Base-by-base conservation (phyloP, 2,113 vertebrate genomes). In the Tetraodon nigroviridis region DNA sequence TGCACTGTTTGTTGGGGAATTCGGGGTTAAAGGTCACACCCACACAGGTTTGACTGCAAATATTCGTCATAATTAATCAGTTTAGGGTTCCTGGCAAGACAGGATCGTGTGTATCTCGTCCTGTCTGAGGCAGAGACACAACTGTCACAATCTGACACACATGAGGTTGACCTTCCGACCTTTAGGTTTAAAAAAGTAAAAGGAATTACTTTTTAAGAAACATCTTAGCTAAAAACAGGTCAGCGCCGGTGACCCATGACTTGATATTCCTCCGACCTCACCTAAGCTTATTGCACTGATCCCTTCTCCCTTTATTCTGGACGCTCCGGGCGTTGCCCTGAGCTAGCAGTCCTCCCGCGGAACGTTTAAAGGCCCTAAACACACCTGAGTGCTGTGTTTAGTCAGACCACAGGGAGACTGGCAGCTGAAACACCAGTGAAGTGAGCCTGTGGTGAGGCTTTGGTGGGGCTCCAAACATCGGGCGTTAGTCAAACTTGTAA, bases 381-480 rank as follows among this genome's bases (percentile, higher is more conserved):
- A 12, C 12, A 12, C 3, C 32, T 2, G 32, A 37, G 56, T n/a
- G 17, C 20, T 27, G 53, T 76, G 16, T 67, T 65, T 58, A 56
- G 68, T 58, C 41, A 64, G 61, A 55, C 51, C 47, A 2, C 64
- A 67, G 63, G 72, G 73, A 64, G 78, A 79, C 76, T 29, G 50
- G 57, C 19, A 44, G 71, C 58, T 66, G 46, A 27, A 79, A 78
- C 49, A 58, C 37, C 71, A 65, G 61, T 69, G 75, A 66, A 66
- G 64, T 32, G 54, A 58, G 51, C 51, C 55, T 67, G 57, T 61
- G 82, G 76, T 58, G 77, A 69, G 71, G 44, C 59, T 68, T 67
- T 67, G 67, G 74, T 56, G 65, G 71, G 54, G 74, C 82, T 80
- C 61, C 69, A 66, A 62, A 78, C 80, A 84, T 86, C 78, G 58